A percentile compares a stretch with the other conserved stretches of the same genome.
These are phyloP conservation scores for Otocyon megalotis DNA, from an alignment of 2,113 vertebrate species.

Conservation along the genomic window DNA sequence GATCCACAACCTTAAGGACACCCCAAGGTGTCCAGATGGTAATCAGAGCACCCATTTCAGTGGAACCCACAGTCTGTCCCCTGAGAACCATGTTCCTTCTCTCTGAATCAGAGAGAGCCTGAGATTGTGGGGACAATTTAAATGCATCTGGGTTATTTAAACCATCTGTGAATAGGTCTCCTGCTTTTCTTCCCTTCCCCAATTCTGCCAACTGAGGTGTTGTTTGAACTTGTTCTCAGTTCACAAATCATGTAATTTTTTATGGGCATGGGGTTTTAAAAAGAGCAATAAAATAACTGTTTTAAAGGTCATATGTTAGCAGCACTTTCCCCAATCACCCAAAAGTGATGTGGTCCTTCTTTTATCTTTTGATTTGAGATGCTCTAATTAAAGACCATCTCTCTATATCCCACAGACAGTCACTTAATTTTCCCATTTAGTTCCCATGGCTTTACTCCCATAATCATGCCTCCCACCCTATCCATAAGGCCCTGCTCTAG, in stretches of 20 bases:
- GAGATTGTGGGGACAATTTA: not conserved
- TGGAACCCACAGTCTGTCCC: not conserved
- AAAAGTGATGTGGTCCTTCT: not conserved
- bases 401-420: not conserved
- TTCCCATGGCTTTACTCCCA: not conserved
- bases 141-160: slow-evolving; percentile 58
- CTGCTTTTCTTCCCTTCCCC: not conserved
- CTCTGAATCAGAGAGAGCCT: not conserved
- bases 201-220: slow-evolving; percentile 32
- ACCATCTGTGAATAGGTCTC: slow-evolving; percentile 14
- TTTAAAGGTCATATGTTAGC: not conserved
- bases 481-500: not conserved
- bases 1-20: not conserved
- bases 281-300: not conserved
- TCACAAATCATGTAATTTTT: not conserved
- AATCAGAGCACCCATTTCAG: not conserved
- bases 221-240: slow-evolving; percentile 41
- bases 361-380: slow-evolving; percentile 27
- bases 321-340: not conserved
- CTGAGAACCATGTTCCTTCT: not conserved
- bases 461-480: not conserved
- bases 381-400: not conserved
- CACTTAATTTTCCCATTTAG: not conserved
- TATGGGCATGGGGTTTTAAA: not conserved
- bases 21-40: not conserved